Base-by-base conservation (phyloP, 1,140 invertebrate genomes). In the Hydropsyche tenuis region DNA sequence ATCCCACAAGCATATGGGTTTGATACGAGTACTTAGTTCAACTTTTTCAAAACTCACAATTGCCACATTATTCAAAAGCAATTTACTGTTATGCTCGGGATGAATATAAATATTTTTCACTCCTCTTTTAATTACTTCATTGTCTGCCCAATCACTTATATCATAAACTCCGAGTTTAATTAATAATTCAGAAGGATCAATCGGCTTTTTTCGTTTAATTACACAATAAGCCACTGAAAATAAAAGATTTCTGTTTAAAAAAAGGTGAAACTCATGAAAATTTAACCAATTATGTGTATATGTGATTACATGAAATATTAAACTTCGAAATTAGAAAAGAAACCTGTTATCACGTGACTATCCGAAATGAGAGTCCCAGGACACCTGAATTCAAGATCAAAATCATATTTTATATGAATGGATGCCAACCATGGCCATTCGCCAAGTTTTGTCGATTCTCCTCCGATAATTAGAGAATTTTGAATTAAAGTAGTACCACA, bases 361-460 rank as follows among this genome's bases (percentile, higher is more conserved):
- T 82, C 76, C 0, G 88, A 88, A 23, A 89, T 80, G n/a, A 89
- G 77, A 1, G 86, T 86, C 0, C 86, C 88, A 7, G 85, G 84
- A 74, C 88, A 89, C 12, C 88, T 87, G 75, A 88, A 90, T 14
- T 83, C 81, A 0, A 87, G 78, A 1, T 82, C 79, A 1, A 80
- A 79, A 6, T 27, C 56, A 14, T 60, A 12, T 25, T 60, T 60
- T 25, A 12, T 27, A 74, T 88, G 89, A 53, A 92, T 86, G 0
- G 87, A 87, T 0, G 87, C 89, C 73, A 91, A 82, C 91, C 91
- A 93, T 0, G 91, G 91, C 81, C 88, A 89, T 73, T 89, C 86
- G 25, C 90, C 89, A 4, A 84, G 81, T 0, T 80, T 74, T 1
- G 88, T 81, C 1, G 84, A 79, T 1, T 79, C 74, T 7, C 89